Base-by-base conservation (phyloP, 2,888 invertebrate genomes). In the Carterocephalus palaemon region DNA sequence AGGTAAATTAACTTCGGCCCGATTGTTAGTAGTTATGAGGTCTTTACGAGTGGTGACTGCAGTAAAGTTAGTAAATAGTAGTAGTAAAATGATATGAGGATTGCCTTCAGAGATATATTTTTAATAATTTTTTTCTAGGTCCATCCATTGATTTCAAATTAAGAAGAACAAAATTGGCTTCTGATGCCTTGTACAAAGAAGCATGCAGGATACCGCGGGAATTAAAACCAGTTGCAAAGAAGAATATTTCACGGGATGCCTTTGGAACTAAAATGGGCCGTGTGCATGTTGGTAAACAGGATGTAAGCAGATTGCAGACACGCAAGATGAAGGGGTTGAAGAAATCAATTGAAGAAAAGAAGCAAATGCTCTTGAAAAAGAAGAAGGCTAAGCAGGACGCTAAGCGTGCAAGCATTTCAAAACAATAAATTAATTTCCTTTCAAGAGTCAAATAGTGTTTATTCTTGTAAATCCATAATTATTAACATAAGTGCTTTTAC, bases 241-340 rank as follows among this genome's bases (percentile, higher is more conserved):
- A 99, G 90, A 99, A 99, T 71, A 90, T 98, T 46, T 91, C 92
- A 1, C 90, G 90, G 39, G 96, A 99, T 85, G 90, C 89, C 2
- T 92, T 99, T 65, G 99, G 98, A 41, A 93, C 93, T 4, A 95
- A 92, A 60, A 89, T 95, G 64, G 99, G 97, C 26, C 92, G 97
- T 38, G 92, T 99, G 46, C 99, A 99, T 78, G 90, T 99, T 88
- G 95, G 95, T 55, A 92, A 92, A 60, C 99, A 99, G 68, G 92
- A 96, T 61, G 89, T 98, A 19, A 88, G 90, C 39, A 92, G 91
- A 54, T 81, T 98, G 51, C 97, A 98, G 72, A 96, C 96, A 2
- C 90, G 96, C 49, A 96, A 96, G 75, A 93, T 96, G 90, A 96
- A 96, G 77, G 97, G 95, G 23, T 81, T 97, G 37, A 92, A 91